Percentiles rank a stretch among this genome's conserved stretches.
phyloP scores from a whole-genome alignment of 1,140 invertebrate genomes.

The Conus betulinus region DNA sequence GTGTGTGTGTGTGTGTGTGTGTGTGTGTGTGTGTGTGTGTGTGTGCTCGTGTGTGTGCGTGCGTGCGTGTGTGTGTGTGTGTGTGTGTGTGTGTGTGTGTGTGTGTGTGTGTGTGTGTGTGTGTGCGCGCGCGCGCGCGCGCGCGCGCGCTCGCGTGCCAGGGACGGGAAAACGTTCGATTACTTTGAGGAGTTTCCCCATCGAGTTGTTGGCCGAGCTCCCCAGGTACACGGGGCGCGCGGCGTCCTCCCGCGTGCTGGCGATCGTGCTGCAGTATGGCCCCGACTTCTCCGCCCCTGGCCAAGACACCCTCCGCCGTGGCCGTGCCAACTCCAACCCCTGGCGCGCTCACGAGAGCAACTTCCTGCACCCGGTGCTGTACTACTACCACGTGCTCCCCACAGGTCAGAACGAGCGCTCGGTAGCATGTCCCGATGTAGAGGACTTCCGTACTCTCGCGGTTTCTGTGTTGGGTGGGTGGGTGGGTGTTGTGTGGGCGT shows the following conservation, averaged over 20 bases:
- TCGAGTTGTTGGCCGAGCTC: conserved; percentile 74
- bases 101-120: too few relatives aligned
- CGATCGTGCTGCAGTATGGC: conserved; percentile 76
- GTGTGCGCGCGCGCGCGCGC: too few relatives aligned
- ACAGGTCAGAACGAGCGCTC: conserved; percentile 61
- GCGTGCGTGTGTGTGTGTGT: neutral
- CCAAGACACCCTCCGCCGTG: conserved; percentile 75
- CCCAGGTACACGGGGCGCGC: conserved; percentile 64
- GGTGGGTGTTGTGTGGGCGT: too few relatives aligned
- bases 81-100: too few relatives aligned
- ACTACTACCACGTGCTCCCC: conserved; percentile 74
- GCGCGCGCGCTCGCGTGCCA: conserved; percentile 22
- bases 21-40: too few relatives aligned
- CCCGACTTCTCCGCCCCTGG: conserved; percentile 76
- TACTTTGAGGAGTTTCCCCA: conserved; percentile 76
- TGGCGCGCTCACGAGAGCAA: conserved; percentile 75
- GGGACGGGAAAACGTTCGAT: conserved; percentile 59
- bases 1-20: too few relatives aligned
- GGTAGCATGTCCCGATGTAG: too few relatives aligned
- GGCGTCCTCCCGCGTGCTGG: conserved; percentile 63
- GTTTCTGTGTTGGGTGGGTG: too few relatives aligned
- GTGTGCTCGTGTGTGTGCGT: neutral
- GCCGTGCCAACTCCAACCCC: conserved; percentile 74
- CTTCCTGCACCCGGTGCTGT: conserved; percentile 78
- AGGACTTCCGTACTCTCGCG: too few relatives aligned